Base-by-base conservation (phyloP, 2,797 vertebrate species). In the Anguilla marmorata region DNA sequence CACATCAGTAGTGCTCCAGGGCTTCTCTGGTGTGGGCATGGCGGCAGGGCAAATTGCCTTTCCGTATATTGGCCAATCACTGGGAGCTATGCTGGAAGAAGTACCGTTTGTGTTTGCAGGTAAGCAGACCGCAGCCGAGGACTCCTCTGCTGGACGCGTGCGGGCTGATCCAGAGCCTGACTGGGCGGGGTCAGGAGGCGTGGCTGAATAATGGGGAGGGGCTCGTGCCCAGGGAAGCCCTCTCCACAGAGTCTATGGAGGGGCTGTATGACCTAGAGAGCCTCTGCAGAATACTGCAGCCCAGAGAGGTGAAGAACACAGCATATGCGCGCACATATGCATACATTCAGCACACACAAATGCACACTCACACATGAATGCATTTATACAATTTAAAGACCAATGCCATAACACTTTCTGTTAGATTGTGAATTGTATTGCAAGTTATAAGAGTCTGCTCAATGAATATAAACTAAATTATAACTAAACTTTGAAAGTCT, bases 121-220 rank as follows among this genome's bases (percentile, higher is more conserved):
- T 97, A 91, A 97, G 93, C 91, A 97, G 96, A 95, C 96, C 97
- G 90, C 96, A 97, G 93, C 98, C 98, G 98, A 97, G 97, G 41
- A 90, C 96, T 93, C 96, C 96, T 12, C 94, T 99, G 88, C 92
- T 96, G 90, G 97, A 96, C 91, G 94, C 98, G 88, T 99, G 98
- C 93, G 95, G 94, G 91, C 90, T 97, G 90, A 86, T 98, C 90
- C 96, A 93, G 87, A 93, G 95, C 88, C 86, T 96, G 89, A 94
- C 95, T 50, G 93, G 90, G 69, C 93, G 94, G 87, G 89, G 90
- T 11, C 96, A 96, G 87, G 96, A 97, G 91, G 90, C 86, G 19
- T 95, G 94, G 93, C 96, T 95, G 48, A 87, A 87, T 12, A 95
- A 93, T 87, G 97, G 96, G 90, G 96, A 96, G 41, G 96, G 96